Base-by-base conservation (phyloP, 2,888 invertebrate species). In the Pilophorus perplexus region DNA sequence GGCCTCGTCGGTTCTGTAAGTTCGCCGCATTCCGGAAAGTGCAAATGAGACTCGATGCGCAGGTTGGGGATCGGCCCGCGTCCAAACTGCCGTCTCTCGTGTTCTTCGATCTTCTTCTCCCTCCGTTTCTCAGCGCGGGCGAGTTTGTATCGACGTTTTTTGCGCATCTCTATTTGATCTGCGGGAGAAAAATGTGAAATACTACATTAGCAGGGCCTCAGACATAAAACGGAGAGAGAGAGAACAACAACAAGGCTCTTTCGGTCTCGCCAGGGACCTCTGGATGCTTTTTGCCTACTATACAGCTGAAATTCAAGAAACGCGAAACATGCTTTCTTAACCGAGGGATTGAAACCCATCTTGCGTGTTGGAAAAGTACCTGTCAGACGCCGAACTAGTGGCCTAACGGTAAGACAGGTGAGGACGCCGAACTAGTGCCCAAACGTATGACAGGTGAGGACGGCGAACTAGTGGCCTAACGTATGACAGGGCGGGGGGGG, bases 61-160 rank as follows among this genome's bases (percentile, higher is more conserved):
- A 85, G 80, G 25, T 83, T 79, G 40, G 82, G 75, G 72, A 82
- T 75, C 64, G 85, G 76, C 76, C 37, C 62, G 79, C 85, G 79
- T 73, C 90, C 85, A 84, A 90, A 82, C 75, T 81, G 79, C 74
- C 84, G 80, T 77, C 90, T 82, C 78, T 89, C 87, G 71, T 87
- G 84, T 70, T 83, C 84, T 64, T 82, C 85, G 69, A 87, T 87
- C n/a, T 86, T 84, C 70, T 85, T 86, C 75, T 93, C 92, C 2
- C 90, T 83, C 28, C 86, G 85, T 22, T 84, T 84, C 75, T 95
- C 95, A 14, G 91, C 90, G 8, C 87, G 84, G 42, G 85, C 86
- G 22, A 85, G 82, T 5, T 85, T 85, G 46, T 85, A 84, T 3
- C 95, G 84, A 12, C 80, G 78, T 50, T 84, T 84, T 25, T 85